Base-by-base conservation (phyloP, 2,888 invertebrate genomes). In the Eupeodes latifasciatus region DNA sequence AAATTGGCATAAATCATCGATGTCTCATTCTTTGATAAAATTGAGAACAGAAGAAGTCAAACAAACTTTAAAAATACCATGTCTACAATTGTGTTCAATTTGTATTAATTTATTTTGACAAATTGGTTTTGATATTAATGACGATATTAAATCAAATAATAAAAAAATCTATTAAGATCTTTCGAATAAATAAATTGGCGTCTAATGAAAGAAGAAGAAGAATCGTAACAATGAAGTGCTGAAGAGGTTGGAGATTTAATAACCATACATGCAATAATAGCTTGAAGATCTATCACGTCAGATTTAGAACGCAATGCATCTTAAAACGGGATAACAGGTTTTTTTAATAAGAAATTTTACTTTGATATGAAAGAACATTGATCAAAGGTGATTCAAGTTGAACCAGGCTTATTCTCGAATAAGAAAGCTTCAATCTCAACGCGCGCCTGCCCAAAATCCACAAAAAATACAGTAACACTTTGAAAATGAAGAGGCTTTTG, bases 31-130 rank as follows among this genome's bases (percentile, higher is more conserved):
- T 57, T 59, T 55, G 40, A 44, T 55, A 16, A 40, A 71, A 71
- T 71, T 55, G 69, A 34, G 69, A 55, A 55, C 69, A 44, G 55
- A 19, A 16, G 69, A 36, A 6, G 69, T 40, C 27, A 27, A 27
- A 27, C 27, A 27, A 27, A 27, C 27, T 19, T 19, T 2, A 27
- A 34, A 6, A 10, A 16, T 9, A 16, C 55, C 11, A 27, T 12
- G 14, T 6, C 27, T 27, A 44, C 71, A 72, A 83, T 83, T 87
- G 71, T 51, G 40, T 66, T 62, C 69, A 87, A 87, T 87, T 40
- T 66, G 66, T 66, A 66, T 66, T 72, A 80, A 84, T 83, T 83
- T 71, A 53, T 4, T 53, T 76, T 84, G 83, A 84, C 86, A 87
- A 87, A 83, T 57, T 53, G 47, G 27, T 64, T 75, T 64, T 57